phyloP scores from a whole-genome alignment of 2,797 vertebrate species.

The Lagorchestes hirsutus region DNA sequence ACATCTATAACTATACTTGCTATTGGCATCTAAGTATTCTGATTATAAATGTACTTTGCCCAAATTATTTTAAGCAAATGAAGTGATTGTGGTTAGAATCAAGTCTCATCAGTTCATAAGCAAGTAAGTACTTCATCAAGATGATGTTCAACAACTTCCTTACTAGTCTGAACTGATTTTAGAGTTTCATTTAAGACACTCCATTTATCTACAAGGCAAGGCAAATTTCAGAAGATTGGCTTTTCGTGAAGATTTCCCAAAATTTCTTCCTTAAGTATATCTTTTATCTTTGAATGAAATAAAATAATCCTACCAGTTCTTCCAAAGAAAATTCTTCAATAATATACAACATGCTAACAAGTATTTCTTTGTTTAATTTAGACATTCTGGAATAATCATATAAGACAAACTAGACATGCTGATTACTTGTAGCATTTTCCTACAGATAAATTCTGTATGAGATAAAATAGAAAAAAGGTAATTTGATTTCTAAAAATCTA shows the following conservation, averaged over 20 bases:
- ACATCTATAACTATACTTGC: not conserved
- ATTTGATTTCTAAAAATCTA: constrained; percentile 56
- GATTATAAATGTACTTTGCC: constrained; percentile 7
- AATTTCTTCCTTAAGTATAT: not conserved
- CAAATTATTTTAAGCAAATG: not conserved
- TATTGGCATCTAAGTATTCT: not conserved
- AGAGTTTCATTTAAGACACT: not conserved
- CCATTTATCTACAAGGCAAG: not conserved
- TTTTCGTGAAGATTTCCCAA: constrained; percentile 7
- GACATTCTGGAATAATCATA: constrained; percentile 66
- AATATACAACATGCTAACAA: constrained; percentile 37
- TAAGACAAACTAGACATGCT: constrained; percentile 59
- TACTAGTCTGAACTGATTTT: not conserved
- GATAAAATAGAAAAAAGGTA: constrained; percentile 29
- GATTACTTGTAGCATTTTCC: constrained; percentile 68
- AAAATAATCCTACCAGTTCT: constrained; percentile 12
- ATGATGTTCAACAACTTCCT: not conserved
- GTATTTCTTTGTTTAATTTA: constrained; percentile 62
- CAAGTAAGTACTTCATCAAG: not conserved
- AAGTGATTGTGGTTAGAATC: not conserved
- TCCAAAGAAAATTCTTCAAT: constrained; percentile 56
- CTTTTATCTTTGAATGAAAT: constrained; percentile 35
- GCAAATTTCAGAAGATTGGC: not conserved
- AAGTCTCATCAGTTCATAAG: not conserved
- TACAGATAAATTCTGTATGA: constrained; percentile 63